These are phyloP conservation scores for Narcine bancroftii DNA, from an alignment of 2,113 vertebrate genomes.

Conservation along the genomic window DNA sequence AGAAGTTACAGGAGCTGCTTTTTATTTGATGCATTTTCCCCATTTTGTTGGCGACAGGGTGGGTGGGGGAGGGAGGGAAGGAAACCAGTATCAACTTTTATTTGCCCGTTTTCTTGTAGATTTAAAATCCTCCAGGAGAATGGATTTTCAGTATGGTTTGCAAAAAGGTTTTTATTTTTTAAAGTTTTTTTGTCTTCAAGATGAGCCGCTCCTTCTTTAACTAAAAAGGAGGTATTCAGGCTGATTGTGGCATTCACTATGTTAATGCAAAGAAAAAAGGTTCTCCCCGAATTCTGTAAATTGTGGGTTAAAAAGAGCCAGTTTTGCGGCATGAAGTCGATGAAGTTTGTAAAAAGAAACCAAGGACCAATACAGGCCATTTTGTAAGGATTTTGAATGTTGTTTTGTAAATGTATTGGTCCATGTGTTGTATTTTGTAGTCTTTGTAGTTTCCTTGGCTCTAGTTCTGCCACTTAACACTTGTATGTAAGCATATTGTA, in stretches of 20 bases:
- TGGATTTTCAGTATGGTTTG: slow-evolving; percentile 37
- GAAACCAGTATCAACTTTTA: slow-evolving; percentile 22
- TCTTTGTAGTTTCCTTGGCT: slow-evolving; percentile 81
- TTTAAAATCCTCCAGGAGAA: slow-evolving; percentile 1
- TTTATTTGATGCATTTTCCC: slow-evolving; percentile 53
- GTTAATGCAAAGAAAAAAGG: slow-evolving; percentile 52
- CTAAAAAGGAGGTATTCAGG: slow-evolving; percentile 45
- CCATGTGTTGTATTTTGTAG: slow-evolving; percentile 93
- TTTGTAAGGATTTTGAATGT: slow-evolving; percentile 91
- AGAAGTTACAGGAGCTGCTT: slow-evolving; percentile 55
- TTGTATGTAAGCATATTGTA: slow-evolving; percentile 88
- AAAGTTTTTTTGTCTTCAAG: not conserved
- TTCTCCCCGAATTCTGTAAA: slow-evolving; percentile 71
- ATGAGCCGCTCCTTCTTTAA: slow-evolving; percentile 36
- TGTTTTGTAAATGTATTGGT: slow-evolving; percentile 95
- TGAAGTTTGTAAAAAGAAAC: slow-evolving; percentile 69
- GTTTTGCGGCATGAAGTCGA: slow-evolving; percentile 54
- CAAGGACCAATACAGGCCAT: slow-evolving; percentile 88
- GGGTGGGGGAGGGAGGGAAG: not conserved
- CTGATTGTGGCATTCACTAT: slow-evolving; percentile 44
- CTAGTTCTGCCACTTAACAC: slow-evolving; percentile 80
- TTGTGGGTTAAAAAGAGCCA: slow-evolving; percentile 61
- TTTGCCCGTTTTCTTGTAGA: slow-evolving; percentile 13
- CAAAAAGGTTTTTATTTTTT: slow-evolving; percentile 38
- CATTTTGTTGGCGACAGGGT: slow-evolving; percentile 47